Evolutionary conservation across 1,140 invertebrate species (phyloP).

Genomic region (Anoplophora glabripennis): DNA sequence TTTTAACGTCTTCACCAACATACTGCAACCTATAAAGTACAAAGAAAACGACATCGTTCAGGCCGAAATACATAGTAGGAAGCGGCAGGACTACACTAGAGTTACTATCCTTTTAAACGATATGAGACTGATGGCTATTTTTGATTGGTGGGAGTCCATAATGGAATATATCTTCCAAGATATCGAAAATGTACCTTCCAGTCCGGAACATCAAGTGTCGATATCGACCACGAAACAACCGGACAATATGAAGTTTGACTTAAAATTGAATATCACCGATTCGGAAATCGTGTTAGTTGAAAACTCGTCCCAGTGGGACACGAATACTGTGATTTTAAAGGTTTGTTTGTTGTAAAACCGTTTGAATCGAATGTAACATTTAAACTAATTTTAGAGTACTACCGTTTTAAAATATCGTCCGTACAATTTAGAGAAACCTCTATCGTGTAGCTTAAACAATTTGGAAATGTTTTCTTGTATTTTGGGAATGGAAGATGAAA

Average conservation of each 20-base stretch:
- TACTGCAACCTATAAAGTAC: conserved; percentile 72
- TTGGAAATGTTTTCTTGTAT: conserved; percentile 94
- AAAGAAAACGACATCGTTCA: conserved; percentile 63
- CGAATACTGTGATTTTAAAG: conserved; percentile 92
- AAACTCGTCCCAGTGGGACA: conserved; percentile 80
- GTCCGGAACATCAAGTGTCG: conserved; percentile 31
- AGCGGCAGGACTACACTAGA: conserved; percentile 65
- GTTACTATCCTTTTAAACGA: conserved; percentile 93
- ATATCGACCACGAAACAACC: conserved; percentile 23
- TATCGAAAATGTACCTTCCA: conserved; percentile 34
- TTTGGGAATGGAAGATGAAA: conserved; percentile 88
- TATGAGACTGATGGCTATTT: conserved; percentile 89
- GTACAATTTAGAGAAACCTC: conserved; percentile 66
- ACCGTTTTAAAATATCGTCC: conserved; percentile 81
- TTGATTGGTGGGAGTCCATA: conserved; percentile 90
- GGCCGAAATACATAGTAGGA: conserved; percentile 80
- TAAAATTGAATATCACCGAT: conserved; percentile 93
- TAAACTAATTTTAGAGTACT: conserved; percentile 63
- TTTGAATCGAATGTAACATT: neutral
- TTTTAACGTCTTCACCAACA: conserved; percentile 86
- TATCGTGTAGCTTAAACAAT: conserved; percentile 85
- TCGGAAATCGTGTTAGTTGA: conserved; percentile 94
- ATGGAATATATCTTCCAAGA: conserved; percentile 71
- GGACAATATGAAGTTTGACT: conserved; percentile 62
- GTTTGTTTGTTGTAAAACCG: conserved; percentile 46